These are phyloP conservation scores for Dusona sp. DNA, from an alignment of 2,888 invertebrate species.

Conservation along the genomic window DNA sequence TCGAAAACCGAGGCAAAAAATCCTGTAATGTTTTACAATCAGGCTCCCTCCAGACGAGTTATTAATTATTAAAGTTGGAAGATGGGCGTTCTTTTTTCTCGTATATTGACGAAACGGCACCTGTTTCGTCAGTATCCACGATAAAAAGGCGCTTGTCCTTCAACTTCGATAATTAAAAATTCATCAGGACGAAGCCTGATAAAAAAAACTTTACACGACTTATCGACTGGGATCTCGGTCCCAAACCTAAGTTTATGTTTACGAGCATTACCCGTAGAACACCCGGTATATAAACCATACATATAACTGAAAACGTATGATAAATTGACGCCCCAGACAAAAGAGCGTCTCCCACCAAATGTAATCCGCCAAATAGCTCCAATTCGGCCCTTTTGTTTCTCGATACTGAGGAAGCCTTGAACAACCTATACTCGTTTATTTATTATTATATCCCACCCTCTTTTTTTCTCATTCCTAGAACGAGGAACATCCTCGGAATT, in stretches of 20 bases:
- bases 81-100: neutral
- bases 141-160: neutral
- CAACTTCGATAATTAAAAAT: neutral
- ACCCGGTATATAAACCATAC: neutral
- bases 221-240: neutral
- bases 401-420: neutral
- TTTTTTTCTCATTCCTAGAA: slow-evolving; percentile 26
- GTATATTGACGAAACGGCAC: neutral
- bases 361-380: neutral
- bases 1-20: neutral
- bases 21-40: neutral
- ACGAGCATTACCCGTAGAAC: neutral
- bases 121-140: neutral
- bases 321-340: neutral
- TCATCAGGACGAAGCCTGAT: neutral
- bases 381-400: slow-evolving; percentile 17
- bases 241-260: neutral
- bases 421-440: neutral
- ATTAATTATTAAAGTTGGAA: neutral
- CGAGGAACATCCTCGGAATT: slow-evolving; percentile 8
- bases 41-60: neutral
- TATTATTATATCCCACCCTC: slow-evolving; percentile 31
- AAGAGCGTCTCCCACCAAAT: neutral
- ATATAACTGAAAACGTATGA: neutral
- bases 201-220: neutral